phyloP scores from a whole-genome alignment of 2,888 invertebrate genomes.

The Acanthoscelides obtectus region DNA sequence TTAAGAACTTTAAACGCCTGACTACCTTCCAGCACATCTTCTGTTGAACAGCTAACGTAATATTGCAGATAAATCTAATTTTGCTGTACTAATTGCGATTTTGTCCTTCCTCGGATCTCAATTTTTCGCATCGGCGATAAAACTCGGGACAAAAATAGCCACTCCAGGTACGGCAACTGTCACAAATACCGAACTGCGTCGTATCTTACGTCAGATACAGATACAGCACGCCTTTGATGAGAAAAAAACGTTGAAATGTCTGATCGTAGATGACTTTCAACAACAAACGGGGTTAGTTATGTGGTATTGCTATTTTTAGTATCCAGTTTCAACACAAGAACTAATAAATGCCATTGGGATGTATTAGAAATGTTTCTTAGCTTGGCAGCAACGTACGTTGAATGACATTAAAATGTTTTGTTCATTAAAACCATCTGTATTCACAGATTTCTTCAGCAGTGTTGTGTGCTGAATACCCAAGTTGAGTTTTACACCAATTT shows the following conservation, averaged over 20 bases:
- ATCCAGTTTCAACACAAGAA: not conserved
- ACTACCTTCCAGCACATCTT: no score
- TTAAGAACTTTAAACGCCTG: no score
- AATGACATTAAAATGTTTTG: not conserved
- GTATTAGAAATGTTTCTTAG: not conserved
- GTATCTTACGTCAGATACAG: not conserved
- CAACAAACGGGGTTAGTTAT: not conserved
- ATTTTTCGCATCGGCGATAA: not conserved
- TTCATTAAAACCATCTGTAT: no score
- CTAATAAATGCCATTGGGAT: not conserved
- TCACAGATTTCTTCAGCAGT: no score
- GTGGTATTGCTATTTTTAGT: not conserved
- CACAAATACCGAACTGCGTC: not conserved
- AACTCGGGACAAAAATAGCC: no score
- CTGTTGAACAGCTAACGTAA: no score
- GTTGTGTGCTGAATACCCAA: no score
- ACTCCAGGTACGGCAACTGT: not conserved
- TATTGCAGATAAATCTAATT: no score
- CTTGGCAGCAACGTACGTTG: not conserved
- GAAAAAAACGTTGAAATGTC: not conserved
- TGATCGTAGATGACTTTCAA: not conserved
- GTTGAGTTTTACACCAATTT: no score
- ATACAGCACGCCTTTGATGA: not conserved
- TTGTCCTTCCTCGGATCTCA: not conserved
- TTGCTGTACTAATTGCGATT: not conserved